Base-by-base conservation (phyloP, 2,797 vertebrate genomes). In the Platalea minor region DNA sequence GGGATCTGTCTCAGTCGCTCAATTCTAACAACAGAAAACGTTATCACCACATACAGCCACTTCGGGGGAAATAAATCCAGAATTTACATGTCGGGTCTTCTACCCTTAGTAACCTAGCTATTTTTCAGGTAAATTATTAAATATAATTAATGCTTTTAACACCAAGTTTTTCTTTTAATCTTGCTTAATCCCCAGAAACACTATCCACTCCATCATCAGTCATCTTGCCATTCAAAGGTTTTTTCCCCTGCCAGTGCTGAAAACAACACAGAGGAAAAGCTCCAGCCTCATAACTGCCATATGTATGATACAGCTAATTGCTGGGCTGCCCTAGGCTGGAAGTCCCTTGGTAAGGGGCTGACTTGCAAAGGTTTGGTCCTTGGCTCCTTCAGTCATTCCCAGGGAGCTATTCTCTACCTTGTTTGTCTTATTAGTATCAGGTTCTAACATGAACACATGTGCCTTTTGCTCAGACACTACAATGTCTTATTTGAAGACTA, bases 231-330 rank as follows among this genome's bases (percentile, higher is more conserved):
- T 50, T 91, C n/a, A 83, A 63, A 68, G 20, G 51, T 57, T 64
- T 92, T 73, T 78, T 54, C 77, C 76, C 72, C 14, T 56, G 16
- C 77, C 73, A 92, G 61, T 67, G 81, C 75, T 85, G 88, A 96
- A 93, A 96, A 96, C 77, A 96, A 94, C 59, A 85, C 78, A 29
- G 86, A 96, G 74, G 67, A 53, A 93, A 85, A 98, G 88, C 95
- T 94, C 84, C 97, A 93, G 60, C 87, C 95, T 91, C 53, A 37
- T 92, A 96, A 46, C 43, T 81, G 31, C 93, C 50, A 1, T 61
- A 35, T 61, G 14, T 91, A 53, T 89, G 89, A 92, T 95, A 87
- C 85, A 95, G 33, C 8, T 97, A 96, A 97, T 97, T 97, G 97
- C 93, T 74, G 72, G 93, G 94, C 96, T 98, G 31, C 69, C 48